Evolutionary conservation across 64 coral and sea anemone species (phyloP).

Genomic region (Montipora cactus): DNA sequence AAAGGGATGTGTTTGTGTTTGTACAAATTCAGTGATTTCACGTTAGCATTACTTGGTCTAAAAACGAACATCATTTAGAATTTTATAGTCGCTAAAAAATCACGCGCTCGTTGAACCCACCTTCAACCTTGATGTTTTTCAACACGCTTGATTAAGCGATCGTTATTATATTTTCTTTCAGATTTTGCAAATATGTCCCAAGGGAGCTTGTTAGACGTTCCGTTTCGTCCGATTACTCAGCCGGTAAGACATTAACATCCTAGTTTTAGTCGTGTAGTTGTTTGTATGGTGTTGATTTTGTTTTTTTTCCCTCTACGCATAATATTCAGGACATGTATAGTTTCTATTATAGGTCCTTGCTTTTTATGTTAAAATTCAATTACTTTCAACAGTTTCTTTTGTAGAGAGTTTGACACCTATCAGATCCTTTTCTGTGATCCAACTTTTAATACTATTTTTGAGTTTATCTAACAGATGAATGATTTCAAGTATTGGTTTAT

Average conservation of each 20-base stretch:
- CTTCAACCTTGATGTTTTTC: background rate
- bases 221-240: background rate
- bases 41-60: too few species aligned
- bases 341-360: too few species aligned
- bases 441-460: too few species aligned
- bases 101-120: background rate
- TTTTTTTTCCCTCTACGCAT: too few species aligned
- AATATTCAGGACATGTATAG: too few species aligned
- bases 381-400: too few species aligned
- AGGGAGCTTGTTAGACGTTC: background rate
- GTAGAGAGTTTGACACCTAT: too few species aligned
- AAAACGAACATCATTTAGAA: background rate
- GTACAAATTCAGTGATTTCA: background rate
- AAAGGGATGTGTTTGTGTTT: too few species aligned
- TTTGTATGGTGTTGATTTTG: background rate
- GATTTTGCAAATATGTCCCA: conserved; percentile 26
- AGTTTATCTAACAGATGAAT: too few species aligned
- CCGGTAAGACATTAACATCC: background rate
- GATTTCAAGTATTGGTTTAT: too few species aligned
- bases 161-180: conserved; percentile 12
- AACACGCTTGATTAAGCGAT: background rate
- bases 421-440: too few species aligned
- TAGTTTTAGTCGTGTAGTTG: background rate
- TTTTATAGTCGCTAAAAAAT: background rate
- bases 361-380: too few species aligned